Base-by-base conservation (phyloP, 2,888 invertebrate genomes). In the Pecten maximus region DNA sequence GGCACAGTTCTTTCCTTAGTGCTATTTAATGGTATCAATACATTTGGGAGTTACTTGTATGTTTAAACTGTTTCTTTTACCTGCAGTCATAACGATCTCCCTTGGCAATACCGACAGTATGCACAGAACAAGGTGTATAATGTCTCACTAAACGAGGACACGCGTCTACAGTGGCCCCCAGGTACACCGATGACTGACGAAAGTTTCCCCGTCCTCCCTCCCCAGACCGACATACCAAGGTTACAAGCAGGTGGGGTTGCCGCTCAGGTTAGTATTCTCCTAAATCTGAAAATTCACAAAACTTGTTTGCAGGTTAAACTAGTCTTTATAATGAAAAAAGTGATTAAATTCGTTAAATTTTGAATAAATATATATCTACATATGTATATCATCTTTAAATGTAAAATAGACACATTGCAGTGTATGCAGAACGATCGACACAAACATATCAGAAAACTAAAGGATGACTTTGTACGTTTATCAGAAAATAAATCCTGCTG, bases 161-260 rank as follows among this genome's bases (percentile, higher is more conserved):
- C 99, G 54, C 87, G 28, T 10, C 87, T n/a, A 0, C 91, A 92
- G 23, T 95, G 94, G 94, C 54, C 88, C 2, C 54, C 39, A 16
- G 60, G 74, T 10, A 74, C 74, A 0, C 74, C 74, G 2, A 74
- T 74, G 74, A 74, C 28, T 0, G 74, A 74, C 35, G 10, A 6
- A 4, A 0, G 35, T 2, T 74, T 35, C 23, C 35, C 28, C 1
- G 40, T 15, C 2, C 40, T 54, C 8, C 88, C 60, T 54, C 92
- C 92, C 23, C 99, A 99, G 97, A 99, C 99, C 40, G 99, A 99
- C 97, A 98, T 99, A 95, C 98, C 98, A 92, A 97, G 98, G 95
- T 97, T 98, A 95, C 97, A 98, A 95, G 97, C 98, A 94, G 98
- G 98, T 91, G 98, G 98, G 96, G 98, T 99, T 91, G 98, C 98